Evolutionary conservation across 2,797 vertebrate species (phyloP), one percentile per base, ranked within the genome.

Genomic region (Xenentodon cancila): DNA sequence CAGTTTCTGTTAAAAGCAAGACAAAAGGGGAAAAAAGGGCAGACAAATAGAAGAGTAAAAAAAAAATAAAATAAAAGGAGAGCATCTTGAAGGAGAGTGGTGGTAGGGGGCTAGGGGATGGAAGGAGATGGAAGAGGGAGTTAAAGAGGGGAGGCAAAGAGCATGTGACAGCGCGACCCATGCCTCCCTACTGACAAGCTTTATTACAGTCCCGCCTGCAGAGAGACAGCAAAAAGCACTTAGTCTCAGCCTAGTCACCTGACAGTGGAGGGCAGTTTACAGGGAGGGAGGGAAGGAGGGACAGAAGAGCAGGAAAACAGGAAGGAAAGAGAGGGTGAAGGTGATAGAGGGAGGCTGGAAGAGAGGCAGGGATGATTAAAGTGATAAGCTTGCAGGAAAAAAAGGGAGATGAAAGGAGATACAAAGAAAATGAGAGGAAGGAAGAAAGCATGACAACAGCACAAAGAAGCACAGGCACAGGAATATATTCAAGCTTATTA

Each of bases 161-260:
- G 85, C 83, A 83, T 87, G 88, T 89, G 89, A 90, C 84, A 82
- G 84, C 71, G 79, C 58, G 79, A 89, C 87, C 87, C 77, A 68
- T 81, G 81, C 71, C 85, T 87, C 84, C 84, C 85, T 63, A 81
- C 87, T 87, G 82, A 91, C 89, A 89, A 68, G 89, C 89, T 88
- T 91, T 89, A 89, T 91, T 88, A 90, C 84, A 87, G 82, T 81
- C 84, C 89, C 89, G 86, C 89, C 86, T 88, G 88, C 85, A 80
- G 81, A 52, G 80, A 84, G 80, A 93, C 92, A 91, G 77, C 79
- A 74, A 88, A 92, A 93, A 87, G 87, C 91, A 92, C 89, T 92
- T 92, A 92, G 88, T 75, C 74, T 80, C 75, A 77, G 83, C 72
- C 80, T 72, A 84, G 70, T 69, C 52, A 55, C 60, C 80, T 81